A percentile compares a stretch with the other conserved stretches of the same genome.
These are phyloP conservation scores for Oriolus oriolus DNA, from an alignment of 2,113 vertebrate genomes.

Conservation along the genomic window DNA sequence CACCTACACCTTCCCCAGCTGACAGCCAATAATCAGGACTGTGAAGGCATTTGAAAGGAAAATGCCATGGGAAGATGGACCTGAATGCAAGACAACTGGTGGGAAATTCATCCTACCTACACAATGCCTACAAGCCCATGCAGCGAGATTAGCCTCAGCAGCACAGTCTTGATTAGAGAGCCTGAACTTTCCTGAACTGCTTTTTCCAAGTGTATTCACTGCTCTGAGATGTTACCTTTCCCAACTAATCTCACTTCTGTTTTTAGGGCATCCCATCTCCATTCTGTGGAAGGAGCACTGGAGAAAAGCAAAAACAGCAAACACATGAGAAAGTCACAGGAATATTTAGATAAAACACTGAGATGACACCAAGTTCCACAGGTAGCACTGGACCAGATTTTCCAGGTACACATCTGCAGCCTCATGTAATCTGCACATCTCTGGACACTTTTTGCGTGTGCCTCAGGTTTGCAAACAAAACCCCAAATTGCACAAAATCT, in stretches of 20 bases:
- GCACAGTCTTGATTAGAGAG: neutral
- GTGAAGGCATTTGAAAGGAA: neutral
- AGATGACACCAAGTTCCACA: neutral
- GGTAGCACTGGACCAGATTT: neutral
- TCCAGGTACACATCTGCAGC: neutral
- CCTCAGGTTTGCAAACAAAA: neutral
- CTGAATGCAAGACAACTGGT: neutral
- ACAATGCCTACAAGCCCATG: neutral
- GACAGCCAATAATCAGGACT: constrained; percentile 27
- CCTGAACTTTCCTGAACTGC: neutral
- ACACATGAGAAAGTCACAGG: neutral
- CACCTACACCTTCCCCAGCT: constrained; percentile 8
- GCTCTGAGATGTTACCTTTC: neutral
- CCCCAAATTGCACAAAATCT: neutral
- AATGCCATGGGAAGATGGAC: neutral
- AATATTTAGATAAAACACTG: neutral
- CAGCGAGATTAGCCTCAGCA: neutral
- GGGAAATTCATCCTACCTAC: neutral
- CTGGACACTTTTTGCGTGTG: neutral
- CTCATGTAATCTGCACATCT: neutral
- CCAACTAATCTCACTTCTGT: neutral
- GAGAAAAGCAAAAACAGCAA: neutral
- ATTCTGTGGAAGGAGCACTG: neutral
- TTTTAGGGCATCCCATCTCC: neutral
- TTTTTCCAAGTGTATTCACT: neutral